These are phyloP conservation scores for Druon quercuslanigerum DNA, from an alignment of 1,140 invertebrate species.

Conservation along the genomic window DNA sequence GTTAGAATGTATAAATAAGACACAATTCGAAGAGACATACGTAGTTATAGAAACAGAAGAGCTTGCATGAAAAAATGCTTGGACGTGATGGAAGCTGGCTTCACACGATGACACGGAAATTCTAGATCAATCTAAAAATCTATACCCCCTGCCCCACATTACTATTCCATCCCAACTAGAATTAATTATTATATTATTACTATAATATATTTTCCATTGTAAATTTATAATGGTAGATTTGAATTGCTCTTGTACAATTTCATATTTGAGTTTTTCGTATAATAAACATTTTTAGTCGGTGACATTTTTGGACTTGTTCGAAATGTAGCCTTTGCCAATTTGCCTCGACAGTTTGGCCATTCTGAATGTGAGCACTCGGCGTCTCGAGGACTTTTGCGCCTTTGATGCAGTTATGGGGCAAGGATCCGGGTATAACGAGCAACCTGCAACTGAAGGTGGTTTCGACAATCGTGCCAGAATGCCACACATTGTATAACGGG, in stretches of 20 bases:
- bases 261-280: not conserved
- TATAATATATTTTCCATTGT: too few relatives aligned
- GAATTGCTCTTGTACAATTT: not conserved
- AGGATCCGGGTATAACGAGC: constrained; percentile 10
- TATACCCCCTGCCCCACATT: too few relatives aligned
- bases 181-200: too few relatives aligned
- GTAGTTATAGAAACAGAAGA: too few relatives aligned
- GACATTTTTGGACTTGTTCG: not conserved
- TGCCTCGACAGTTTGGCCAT: not conserved
- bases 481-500: constrained; percentile 24
- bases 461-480: constrained; percentile 30
- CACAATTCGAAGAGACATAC: too few relatives aligned
- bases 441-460: constrained; percentile 9
- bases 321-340: constrained; percentile 17
- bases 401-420: constrained; percentile 31
- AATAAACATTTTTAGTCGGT: not conserved
- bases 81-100: too few relatives aligned
- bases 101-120: too few relatives aligned
- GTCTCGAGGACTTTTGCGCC: constrained; percentile 23
- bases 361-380: constrained; percentile 16
- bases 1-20: too few relatives aligned
- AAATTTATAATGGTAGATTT: too few relatives aligned
- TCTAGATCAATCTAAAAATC: too few relatives aligned
- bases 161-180: too few relatives aligned
- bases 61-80: too few relatives aligned